phyloP scores from a whole-genome alignment of 1,140 invertebrate genomes.

The Cecropterus lyciades region DNA sequence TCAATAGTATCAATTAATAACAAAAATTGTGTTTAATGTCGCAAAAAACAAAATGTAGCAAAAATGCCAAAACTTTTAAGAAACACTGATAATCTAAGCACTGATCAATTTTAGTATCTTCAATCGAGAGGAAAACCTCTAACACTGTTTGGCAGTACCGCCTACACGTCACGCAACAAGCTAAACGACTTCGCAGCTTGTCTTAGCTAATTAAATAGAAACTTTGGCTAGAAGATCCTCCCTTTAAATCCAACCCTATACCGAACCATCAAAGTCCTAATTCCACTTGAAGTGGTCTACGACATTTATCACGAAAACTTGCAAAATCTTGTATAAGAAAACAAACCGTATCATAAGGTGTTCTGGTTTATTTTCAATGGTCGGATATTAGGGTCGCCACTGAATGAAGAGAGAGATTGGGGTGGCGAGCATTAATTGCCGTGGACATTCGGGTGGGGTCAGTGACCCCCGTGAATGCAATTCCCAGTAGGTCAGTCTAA shows the following conservation, averaged over 20 bases:
- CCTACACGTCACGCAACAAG: constrained; percentile 39
- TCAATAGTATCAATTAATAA: no score
- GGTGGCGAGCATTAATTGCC: constrained; percentile 22
- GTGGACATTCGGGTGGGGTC: constrained; percentile 26
- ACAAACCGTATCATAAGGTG: neutral
- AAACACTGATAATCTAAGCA: neutral
- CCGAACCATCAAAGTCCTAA: neutral
- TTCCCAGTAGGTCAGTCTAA: constrained; percentile 28
- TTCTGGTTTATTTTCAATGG: constrained; percentile 5
- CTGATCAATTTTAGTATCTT: neutral
- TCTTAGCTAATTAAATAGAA: constrained; percentile 44
- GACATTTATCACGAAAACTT: neutral
- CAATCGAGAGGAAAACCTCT: constrained; percentile 2
- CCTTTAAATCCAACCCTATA: constrained; percentile 30
- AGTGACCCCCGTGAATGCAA: constrained; percentile 19
- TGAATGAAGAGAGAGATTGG: constrained; percentile 16
- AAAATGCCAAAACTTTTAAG: neutral
- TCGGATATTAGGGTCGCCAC: neutral
- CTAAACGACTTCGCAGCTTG: constrained; percentile 39
- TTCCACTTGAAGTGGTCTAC: neutral
- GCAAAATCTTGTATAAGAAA: neutral
- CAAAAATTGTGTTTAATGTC: no score
- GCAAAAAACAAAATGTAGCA: no score
- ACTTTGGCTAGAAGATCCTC: neutral
- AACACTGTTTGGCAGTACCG: constrained; percentile 22